Conservation (phyloP, 1,140 invertebrate genomes). For the Drosophila equinoxialis region DNA sequence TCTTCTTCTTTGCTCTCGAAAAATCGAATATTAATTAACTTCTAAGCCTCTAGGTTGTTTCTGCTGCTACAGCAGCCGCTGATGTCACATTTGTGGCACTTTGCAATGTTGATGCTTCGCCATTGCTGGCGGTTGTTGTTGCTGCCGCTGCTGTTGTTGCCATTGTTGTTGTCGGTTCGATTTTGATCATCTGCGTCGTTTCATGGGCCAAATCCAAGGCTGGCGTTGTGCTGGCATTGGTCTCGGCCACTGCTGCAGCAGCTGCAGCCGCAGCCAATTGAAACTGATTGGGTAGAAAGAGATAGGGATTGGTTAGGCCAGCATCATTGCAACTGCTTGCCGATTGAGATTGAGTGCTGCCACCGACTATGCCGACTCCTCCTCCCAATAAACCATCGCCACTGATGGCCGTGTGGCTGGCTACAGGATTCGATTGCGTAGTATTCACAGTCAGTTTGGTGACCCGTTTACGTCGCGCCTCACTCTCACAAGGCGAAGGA, state of each 20-base stretch:
- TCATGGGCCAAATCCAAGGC: constrained; percentile 53
- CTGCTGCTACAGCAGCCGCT: constrained; percentile 33
- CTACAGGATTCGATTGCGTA: constrained; percentile 22
- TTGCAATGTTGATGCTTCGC: constrained; percentile 29
- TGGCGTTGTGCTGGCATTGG: constrained; percentile 47
- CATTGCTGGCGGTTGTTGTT: constrained; percentile 42
- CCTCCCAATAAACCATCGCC: constrained; percentile 27
- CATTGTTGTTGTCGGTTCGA: constrained; percentile 40
- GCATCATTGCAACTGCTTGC: constrained; percentile 8
- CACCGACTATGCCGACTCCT: background rate
- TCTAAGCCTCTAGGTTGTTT: constrained; percentile 33
- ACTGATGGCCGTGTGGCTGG: constrained; percentile 62
- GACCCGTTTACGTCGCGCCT: constrained; percentile 75
- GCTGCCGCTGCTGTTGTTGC: constrained; percentile 25
- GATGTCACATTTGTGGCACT: constrained; percentile 37
- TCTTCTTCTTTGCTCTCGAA: too few relatives aligned
- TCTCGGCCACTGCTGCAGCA: constrained; percentile 61
- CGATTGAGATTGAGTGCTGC: constrained; percentile 11
- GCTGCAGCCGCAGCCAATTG: constrained; percentile 76
- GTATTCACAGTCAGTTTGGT: constrained; percentile 54
- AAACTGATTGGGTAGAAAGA: constrained; percentile 82
- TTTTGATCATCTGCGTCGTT: constrained; percentile 45
- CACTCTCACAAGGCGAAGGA: constrained; percentile 79
- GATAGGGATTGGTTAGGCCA: constrained; percentile 57
- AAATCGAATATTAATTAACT: background rate